Base-by-base conservation (phyloP, 2,888 invertebrate genomes). In the Agrotis segetum region DNA sequence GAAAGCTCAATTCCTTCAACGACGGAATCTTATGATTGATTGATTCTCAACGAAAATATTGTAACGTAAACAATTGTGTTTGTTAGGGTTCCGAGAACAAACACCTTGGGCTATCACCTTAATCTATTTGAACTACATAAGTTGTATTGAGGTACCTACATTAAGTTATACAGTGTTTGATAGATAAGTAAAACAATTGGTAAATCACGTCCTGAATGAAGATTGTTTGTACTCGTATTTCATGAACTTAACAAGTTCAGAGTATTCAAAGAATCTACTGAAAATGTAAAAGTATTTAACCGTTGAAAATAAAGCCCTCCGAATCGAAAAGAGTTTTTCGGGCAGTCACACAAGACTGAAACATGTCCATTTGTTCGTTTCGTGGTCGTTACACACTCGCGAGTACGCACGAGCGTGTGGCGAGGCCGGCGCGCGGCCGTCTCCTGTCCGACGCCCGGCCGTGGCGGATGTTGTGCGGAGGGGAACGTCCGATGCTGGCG, bases 401-500 rank as follows among this genome's bases (percentile, higher is more conserved):
- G 55, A 82, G 65, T 65, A 67, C 70, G 77, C 78, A 76, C 69
- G 69, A 72, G 64, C 77, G 79, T 71, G 85, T 81, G 67, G 59
- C 62, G 67, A 55, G 52, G 84, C 88, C n/a, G n/a, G 90, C 29
- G 16, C 14, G 61, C 9, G 21, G 60, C 61, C 16, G 50, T 14
- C 40, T 14, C 21, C 9, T 19, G 24, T 1, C 13, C 6, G 40
- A n/a, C 46, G 47, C 21, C 29, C 44, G 52, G 29, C 68, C 75
- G 65, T 53, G 58, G 85, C 88, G 91, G 90, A 91, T 89, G 90
- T 89, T 88, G 87, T 86, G 89, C 74, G 82, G 85, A 89, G 88
- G 88, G 87, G 81, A 85, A 82, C 86, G 88, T 91, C 90, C 90
- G 89, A 85, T 88, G 85, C 85, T 88, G 88, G 83, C 91, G 90